These are phyloP conservation scores for Chromoteleia sp. DNA, from an alignment of 2,888 invertebrate species.

Conservation along the genomic window DNA sequence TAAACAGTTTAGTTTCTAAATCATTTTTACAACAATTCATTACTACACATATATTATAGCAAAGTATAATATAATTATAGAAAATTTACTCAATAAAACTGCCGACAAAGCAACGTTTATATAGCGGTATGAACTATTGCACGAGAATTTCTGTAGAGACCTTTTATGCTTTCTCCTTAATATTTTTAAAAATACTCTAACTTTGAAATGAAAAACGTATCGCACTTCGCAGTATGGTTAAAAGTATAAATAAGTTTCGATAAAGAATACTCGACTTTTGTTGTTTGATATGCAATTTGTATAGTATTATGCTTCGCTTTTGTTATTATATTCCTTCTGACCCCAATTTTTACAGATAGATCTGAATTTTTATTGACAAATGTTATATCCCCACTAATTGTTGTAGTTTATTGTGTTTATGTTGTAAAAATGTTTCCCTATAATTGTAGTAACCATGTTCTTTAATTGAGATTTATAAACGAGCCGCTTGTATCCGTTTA, in stretches of 20 bases:
- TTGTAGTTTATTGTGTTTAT: conserved; percentile 25
- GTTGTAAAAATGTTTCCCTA: conserved; percentile 39
- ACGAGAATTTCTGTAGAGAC: conserved; percentile 29
- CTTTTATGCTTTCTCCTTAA: conserved; percentile 5
- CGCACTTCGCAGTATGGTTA: conserved; percentile 31
- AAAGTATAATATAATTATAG: conserved; percentile 32
- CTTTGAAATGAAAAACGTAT: conserved; percentile 24
- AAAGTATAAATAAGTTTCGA: conserved; percentile 20
- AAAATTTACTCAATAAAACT: conserved; percentile 31
- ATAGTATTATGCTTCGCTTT: conserved; percentile 39
- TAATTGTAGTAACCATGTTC: conserved; percentile 23
- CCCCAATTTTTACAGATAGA: conserved; percentile 20
- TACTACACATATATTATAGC: conserved; percentile 12
- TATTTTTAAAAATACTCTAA: conserved; percentile 19
- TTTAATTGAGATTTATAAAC: conserved; percentile 43
- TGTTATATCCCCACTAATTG: conserved; percentile 17
- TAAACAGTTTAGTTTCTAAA: neutral
- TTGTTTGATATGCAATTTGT: conserved; percentile 35
- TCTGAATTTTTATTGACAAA: conserved; percentile 20
- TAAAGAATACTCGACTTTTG: conserved; percentile 43
- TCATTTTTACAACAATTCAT: conserved; percentile 18
- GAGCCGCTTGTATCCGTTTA: neutral
- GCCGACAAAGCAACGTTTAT: conserved; percentile 29
- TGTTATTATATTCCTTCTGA: conserved; percentile 12
- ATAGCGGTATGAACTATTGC: conserved; percentile 41